These are phyloP conservation scores for Perdita meconis DNA, from an alignment of 2,888 invertebrate species.

Conservation along the genomic window DNA sequence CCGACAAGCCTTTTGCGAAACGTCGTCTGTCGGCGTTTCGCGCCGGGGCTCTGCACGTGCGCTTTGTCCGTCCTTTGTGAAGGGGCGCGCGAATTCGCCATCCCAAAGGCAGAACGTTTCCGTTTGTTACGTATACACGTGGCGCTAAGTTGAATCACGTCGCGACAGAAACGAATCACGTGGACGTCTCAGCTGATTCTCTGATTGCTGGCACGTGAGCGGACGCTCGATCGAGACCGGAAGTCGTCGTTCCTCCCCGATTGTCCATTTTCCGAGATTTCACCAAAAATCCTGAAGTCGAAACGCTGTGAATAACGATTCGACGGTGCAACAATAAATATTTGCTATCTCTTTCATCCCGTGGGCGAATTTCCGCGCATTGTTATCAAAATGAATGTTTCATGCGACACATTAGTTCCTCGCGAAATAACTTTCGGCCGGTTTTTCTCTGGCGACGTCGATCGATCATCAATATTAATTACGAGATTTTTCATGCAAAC, in stretches of 20 bases:
- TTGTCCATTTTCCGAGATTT: slow-evolving; percentile 19
- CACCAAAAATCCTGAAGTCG: no score
- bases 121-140: slow-evolving; percentile 42
- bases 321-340: no score
- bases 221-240: slow-evolving; percentile 50
- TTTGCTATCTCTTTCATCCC: not conserved
- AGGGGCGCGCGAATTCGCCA: slow-evolving; percentile 5
- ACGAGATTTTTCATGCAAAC: no score
- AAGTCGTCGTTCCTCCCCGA: slow-evolving; percentile 44
- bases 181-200: slow-evolving; percentile 52
- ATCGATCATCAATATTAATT: no score
- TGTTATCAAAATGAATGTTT: no score
- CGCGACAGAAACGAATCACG: slow-evolving; percentile 50
- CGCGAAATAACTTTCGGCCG: no score
- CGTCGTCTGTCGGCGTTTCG: slow-evolving; percentile 2
- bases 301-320: no score
- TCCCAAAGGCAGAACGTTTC: slow-evolving; percentile 41
- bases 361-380: no score
- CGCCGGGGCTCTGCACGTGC: slow-evolving; percentile 36
- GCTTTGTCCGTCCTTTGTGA: slow-evolving; percentile 45
- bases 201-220: slow-evolving; percentile 56
- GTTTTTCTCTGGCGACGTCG: no score
- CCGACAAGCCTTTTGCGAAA: slow-evolving; percentile 6
- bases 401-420: no score
- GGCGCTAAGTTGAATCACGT: slow-evolving; percentile 31